These are phyloP conservation scores for Parnassius apollo DNA, from an alignment of 2,888 invertebrate species.

Conservation along the genomic window DNA sequence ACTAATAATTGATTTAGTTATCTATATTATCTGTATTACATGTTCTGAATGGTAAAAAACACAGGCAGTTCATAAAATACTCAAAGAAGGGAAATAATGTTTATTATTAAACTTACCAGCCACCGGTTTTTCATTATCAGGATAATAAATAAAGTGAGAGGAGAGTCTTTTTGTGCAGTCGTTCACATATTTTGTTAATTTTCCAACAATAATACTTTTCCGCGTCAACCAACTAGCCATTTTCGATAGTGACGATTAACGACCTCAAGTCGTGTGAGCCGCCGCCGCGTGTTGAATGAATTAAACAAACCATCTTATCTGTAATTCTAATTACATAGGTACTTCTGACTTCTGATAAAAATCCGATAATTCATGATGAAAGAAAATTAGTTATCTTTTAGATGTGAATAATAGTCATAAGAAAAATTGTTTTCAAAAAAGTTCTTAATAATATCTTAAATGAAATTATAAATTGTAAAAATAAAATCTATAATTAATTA, in stretches of 20 bases:
- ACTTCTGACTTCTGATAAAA: slow-evolving; percentile 39
- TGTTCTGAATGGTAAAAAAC: too few relatives aligned
- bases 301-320: slow-evolving; percentile 66
- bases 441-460: too few relatives aligned
- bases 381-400: slow-evolving; percentile 24
- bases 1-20: too few relatives aligned
- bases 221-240: slow-evolving; percentile 58
- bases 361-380: slow-evolving; percentile 39
- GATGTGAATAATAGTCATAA: too few relatives aligned
- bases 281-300: slow-evolving; percentile 40
- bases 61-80: too few relatives aligned
- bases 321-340: slow-evolving; percentile 61
- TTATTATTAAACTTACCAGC: slow-evolving; percentile 59
- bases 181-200: slow-evolving; percentile 57
- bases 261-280: slow-evolving; percentile 29
- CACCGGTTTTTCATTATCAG: slow-evolving; percentile 76
- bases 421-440: too few relatives aligned
- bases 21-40: too few relatives aligned
- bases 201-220: slow-evolving; percentile 47
- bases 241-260: slow-evolving; percentile 34
- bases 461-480: too few relatives aligned
- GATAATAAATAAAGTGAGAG: slow-evolving; percentile 83
- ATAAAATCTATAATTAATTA: too few relatives aligned
- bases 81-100: too few relatives aligned
- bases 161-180: slow-evolving; percentile 57